phyloP scores from a whole-genome alignment of 2,113 vertebrate species.

The human (Homo sapiens) region GRCh38 chr15:83663001-83663500 shows the following conservation, averaged over 20 bases:
- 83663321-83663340: neutral
- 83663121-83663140: too few relatives aligned
- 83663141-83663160: neutral
- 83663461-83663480: neutral
- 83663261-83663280: fast-evolving
- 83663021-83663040: neutral
- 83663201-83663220: neutral
- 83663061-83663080: neutral
- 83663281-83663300: neutral
- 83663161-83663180: neutral
- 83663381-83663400: neutral
- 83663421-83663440: neutral
- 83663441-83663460: neutral
- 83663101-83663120: fast-evolving
- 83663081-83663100: neutral
- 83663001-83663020: neutral
- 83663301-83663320: fast-evolving
- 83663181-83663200: neutral
- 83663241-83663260: neutral
- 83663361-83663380: neutral
- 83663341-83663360: neutral
- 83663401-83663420: neutral
- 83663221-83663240: neutral
- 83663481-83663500: neutral
- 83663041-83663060: neutral